Percentiles rank a stretch among this genome's conserved stretches.
Conservation (phyloP, 2,888 invertebrate species). For the Drosophila meridionalis region DNA sequence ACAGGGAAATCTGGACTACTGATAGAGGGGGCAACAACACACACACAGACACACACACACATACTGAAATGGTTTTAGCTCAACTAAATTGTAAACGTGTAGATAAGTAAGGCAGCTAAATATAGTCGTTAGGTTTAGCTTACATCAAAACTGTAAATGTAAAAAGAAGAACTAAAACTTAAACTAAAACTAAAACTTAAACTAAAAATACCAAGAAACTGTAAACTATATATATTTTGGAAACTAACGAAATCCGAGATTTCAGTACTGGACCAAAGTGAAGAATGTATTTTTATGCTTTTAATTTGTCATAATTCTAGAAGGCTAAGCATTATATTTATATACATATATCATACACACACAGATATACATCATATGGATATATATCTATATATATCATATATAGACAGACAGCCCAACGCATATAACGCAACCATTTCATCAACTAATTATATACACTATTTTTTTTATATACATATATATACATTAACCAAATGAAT, state of each 20-base stretch:
- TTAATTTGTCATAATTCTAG: slow-evolving; percentile 61
- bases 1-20: slow-evolving; percentile 85
- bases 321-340: slow-evolving; percentile 40
- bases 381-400: slow-evolving; percentile 19
- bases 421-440: slow-evolving; percentile 43
- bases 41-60: slow-evolving; percentile 7
- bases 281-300: slow-evolving; percentile 71
- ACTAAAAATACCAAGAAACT: slow-evolving; percentile 31
- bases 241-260: slow-evolving; percentile 77
- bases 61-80: slow-evolving; percentile 34
- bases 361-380: slow-evolving; percentile 2
- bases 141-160: slow-evolving; percentile 36
- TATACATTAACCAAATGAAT: slow-evolving; percentile 53
- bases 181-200: background rate
- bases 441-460: slow-evolving; percentile 20
- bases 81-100: slow-evolving; percentile 43
- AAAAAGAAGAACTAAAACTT: background rate
- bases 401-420: slow-evolving; percentile 56
- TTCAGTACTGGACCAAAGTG: slow-evolving; percentile 79
- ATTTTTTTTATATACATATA: slow-evolving; percentile 9
- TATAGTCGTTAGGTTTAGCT: slow-evolving; percentile 27
- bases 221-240: slow-evolving; percentile 43
- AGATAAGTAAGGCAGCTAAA: slow-evolving; percentile 45
- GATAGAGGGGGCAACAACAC: slow-evolving; percentile 16
- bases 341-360: slow-evolving; percentile 22